These are phyloP conservation scores for Patagioenas fasciata DNA, from an alignment of 2,113 vertebrate species.

Conservation along the genomic window DNA sequence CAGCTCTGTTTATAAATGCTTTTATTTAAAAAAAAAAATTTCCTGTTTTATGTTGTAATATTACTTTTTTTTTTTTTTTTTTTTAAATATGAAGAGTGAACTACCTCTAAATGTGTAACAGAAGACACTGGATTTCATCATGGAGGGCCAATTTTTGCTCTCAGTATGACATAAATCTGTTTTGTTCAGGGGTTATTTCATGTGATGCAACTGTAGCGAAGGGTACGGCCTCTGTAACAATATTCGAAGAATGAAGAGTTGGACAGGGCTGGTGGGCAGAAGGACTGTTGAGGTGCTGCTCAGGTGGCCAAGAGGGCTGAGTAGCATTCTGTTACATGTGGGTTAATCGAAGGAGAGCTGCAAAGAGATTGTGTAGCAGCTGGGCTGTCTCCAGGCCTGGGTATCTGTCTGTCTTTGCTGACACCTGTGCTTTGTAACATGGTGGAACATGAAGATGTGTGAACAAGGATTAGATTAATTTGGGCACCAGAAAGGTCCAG, in stretches of 20 bases:
- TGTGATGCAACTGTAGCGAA: background rate
- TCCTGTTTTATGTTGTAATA: background rate
- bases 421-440: rapidly evolving
- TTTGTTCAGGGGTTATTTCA: background rate
- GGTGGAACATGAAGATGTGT: background rate
- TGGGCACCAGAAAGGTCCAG: background rate
- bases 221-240: background rate
- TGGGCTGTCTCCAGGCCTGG: background rate
- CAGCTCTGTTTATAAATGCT: background rate
- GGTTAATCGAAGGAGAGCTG: background rate
- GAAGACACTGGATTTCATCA: background rate
- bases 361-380: rapidly evolving
- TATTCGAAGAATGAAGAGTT: background rate
- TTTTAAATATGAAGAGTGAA: background rate
- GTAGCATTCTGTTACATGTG: background rate
- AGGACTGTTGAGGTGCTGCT: background rate
- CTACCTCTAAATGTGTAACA: background rate
- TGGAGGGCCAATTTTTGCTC: background rate
- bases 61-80: background rate
- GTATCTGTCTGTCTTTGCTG: background rate
- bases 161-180: rapidly evolving
- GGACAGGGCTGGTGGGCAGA: too few species aligned
- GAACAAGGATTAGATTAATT: background rate
- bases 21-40: background rate
- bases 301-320: background rate